Base-by-base conservation (phyloP, 2,113 vertebrate species). In the Crotalus horridus region DNA sequence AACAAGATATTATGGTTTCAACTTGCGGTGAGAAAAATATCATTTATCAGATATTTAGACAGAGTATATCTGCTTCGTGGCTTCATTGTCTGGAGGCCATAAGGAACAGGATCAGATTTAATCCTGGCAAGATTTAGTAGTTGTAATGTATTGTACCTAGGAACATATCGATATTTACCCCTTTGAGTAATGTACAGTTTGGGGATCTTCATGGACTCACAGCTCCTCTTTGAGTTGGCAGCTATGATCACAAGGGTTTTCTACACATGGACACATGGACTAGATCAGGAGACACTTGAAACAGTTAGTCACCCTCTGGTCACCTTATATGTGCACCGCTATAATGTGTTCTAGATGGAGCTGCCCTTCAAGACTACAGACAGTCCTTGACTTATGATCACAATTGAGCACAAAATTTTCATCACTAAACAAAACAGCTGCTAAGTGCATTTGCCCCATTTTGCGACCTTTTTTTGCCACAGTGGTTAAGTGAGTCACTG, bases 31-130 rank as follows among this genome's bases (percentile, higher is more conserved):
- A 61, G 24, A 39, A 53, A 87, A 15, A 29, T 81, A 81, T 81
- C n/a, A 39, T 6, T 94, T 94, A 96, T n/a, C n/a, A 24, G 61
- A 88, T 1, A 2, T 94, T 95, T 85, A 89, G 92, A 56, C n/a
- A 33, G 93, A 81, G 20, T 81, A 56, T 0, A 88, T 94, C 29
- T 94, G 12, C 4, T 89, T 39, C 81, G 0, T 94, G 74, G 9
- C 24, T 96, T 39, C 43, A 90, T 95, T 43, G 2, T 17, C 15
- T 39, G 69, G 69, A 74, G 6, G 13, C 15, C 33, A 15, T 33
- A 33, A 74, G 69, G n/a, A 74, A 20, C n/a, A 74, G n/a, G 2
- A 17, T 74, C 69, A 74, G n/a, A 13, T 6, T 74, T 20, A 74
- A 74, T 17, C 15, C 69, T 74, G 69, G 69, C 5, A 39, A 74